Conservation (phyloP, 2,888 invertebrate genomes). For the Micoletzkya japonica region DNA sequence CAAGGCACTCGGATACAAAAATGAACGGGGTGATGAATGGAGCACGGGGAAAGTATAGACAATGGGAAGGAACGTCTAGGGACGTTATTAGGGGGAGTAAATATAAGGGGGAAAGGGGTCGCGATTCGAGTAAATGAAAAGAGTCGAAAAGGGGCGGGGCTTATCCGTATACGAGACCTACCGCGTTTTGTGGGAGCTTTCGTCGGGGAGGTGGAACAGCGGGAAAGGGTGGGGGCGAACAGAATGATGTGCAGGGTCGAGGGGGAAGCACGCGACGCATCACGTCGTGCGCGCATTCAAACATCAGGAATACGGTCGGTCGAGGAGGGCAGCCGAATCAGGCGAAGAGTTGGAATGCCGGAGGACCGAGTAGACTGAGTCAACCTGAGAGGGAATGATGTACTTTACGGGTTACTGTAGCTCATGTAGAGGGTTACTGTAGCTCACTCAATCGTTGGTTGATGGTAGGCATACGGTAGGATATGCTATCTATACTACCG, state of each 20-base stretch:
- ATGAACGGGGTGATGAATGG: no score
- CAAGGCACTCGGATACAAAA: no score
- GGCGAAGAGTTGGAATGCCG: slow-evolving; percentile 17
- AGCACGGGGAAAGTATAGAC: no score
- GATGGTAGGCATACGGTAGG: no score
- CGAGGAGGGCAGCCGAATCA: slow-evolving; percentile 25
- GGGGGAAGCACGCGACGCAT: background rate
- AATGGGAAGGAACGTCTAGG: no score
- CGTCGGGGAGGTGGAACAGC: background rate
- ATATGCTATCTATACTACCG: no score
- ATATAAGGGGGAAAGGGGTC: no score
- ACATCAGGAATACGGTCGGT: slow-evolving; percentile 23
- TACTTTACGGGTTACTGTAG: no score
- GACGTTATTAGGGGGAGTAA: no score
- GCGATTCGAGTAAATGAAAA: background rate
- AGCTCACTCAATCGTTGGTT: no score
- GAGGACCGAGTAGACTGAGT: slow-evolving; percentile 25
- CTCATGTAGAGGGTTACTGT: no score
- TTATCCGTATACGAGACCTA: background rate
- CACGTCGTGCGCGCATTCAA: no score
- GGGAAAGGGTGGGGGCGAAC: background rate
- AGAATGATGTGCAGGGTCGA: background rate
- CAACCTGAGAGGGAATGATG: slow-evolving; percentile 15
- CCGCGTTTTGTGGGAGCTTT: background rate
- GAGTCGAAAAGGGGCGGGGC: background rate